phyloP scores from a whole-genome alignment of 2,797 vertebrate genomes.

The Gymnothorax javanicus region DNA sequence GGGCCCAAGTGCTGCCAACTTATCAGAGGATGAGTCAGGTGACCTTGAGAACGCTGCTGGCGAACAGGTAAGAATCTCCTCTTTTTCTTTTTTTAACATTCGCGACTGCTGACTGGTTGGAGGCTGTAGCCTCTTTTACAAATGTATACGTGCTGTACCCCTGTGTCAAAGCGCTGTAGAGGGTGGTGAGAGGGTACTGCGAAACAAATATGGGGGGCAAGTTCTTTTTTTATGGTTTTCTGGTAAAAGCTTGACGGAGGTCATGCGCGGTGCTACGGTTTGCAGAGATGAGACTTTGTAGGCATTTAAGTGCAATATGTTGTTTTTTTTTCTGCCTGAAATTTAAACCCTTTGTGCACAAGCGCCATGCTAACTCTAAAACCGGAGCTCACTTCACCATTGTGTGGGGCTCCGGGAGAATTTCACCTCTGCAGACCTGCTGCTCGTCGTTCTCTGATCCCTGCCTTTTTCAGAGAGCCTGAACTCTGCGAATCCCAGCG shows the following conservation, averaged over 20 bases:
- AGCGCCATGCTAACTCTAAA: background rate
- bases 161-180: background rate
- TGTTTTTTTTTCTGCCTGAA: background rate
- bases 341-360: background rate
- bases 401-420: background rate
- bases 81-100: conserved; percentile 21
- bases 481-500: background rate
- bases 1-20: conserved; percentile 84
- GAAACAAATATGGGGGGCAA: background rate
- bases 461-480: background rate
- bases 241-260: background rate
- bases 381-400: background rate
- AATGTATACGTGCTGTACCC: conserved; percentile 40
- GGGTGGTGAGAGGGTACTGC: conserved; percentile 2
- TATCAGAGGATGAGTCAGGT: conserved; percentile 80
- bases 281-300: background rate
- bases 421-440: background rate
- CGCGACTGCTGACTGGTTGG: conserved; percentile 40
- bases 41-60: conserved; percentile 86
- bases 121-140: conserved; percentile 38
- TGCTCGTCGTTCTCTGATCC: background rate
- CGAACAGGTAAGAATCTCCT: conserved; percentile 84
- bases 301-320: too few relatives aligned
- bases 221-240: background rate
- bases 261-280: background rate